A percentile compares a stretch with the other conserved stretches of the same genome.
phyloP scores from a whole-genome alignment of 1,140 invertebrate genomes.

The Monochamus saltuarius region DNA sequence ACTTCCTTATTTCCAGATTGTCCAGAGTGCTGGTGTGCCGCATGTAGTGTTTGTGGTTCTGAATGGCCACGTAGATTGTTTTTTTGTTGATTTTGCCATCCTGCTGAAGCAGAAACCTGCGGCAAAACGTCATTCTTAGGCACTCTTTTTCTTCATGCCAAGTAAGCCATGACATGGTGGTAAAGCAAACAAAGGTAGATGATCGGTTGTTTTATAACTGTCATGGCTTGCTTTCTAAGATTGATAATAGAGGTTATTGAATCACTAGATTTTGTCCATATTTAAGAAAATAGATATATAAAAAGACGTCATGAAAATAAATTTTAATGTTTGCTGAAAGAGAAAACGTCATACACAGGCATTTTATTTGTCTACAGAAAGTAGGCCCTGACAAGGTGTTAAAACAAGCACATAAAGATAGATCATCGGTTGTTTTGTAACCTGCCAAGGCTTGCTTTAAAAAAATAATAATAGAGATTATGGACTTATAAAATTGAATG shows the following conservation, averaged over 20 bases:
- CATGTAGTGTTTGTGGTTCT: constrained; percentile 39
- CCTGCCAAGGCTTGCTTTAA: neutral
- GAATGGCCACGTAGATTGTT: constrained; percentile 36
- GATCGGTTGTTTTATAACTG: neutral
- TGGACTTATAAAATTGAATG: neutral
- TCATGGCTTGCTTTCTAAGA: neutral
- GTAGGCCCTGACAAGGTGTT: no score
- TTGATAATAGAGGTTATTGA: no score
- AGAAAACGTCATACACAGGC: no score
- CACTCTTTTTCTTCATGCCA: neutral
- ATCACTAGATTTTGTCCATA: no score
- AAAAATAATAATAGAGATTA: neutral
- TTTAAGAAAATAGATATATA: no score
- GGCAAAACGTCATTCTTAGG: neutral
- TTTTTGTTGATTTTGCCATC: constrained; percentile 4
- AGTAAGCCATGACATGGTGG: neutral
- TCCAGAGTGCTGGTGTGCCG: constrained; percentile 50
- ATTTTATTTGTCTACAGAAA: no score
- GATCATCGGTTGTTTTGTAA: neutral
- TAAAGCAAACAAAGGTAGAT: neutral
- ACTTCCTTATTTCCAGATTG: constrained; percentile 53
- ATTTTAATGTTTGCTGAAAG: no score
- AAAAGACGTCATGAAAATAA: no score
- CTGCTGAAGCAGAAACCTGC: no score
- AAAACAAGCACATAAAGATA: neutral